A percentile compares a stretch with the other conserved stretches of the same genome.
Conservation (phyloP, 2,888 invertebrate species). For the Chironomus tentans region DNA sequence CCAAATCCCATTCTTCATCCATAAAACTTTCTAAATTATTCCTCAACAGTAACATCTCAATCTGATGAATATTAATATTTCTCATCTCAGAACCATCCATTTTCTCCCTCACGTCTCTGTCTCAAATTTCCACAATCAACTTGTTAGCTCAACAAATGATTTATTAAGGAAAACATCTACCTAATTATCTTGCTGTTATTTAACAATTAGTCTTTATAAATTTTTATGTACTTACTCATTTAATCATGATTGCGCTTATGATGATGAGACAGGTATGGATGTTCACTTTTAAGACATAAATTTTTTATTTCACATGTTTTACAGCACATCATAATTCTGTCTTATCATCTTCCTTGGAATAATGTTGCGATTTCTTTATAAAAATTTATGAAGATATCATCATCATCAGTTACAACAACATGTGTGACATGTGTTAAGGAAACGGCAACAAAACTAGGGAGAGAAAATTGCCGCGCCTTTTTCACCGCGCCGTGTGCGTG, state of each 20-base stretch:
- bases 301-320: background rate
- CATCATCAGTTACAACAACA: background rate
- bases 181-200: slow-evolving; percentile 3
- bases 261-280: too few relatives aligned
- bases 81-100: too few relatives aligned
- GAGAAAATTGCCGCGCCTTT: background rate
- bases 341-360: background rate
- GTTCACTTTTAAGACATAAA: background rate
- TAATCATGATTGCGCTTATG: too few relatives aligned
- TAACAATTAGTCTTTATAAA: too few relatives aligned
- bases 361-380: background rate
- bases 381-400: background rate
- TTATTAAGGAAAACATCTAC: slow-evolving; percentile 12
- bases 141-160: slow-evolving; percentile 12
- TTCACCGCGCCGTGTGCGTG: background rate
- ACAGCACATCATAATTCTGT: background rate
- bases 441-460: background rate
- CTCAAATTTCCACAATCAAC: background rate
- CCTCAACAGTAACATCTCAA: too few relatives aligned
- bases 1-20: too few relatives aligned
- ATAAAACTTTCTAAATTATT: too few relatives aligned
- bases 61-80: too few relatives aligned
- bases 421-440: background rate
- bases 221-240: too few relatives aligned
- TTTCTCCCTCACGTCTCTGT: too few relatives aligned